A percentile compares a stretch with the other conserved stretches of the same genome.
Conservation (phyloP, 2,888 invertebrate species). For the Oxytorus armatus region DNA sequence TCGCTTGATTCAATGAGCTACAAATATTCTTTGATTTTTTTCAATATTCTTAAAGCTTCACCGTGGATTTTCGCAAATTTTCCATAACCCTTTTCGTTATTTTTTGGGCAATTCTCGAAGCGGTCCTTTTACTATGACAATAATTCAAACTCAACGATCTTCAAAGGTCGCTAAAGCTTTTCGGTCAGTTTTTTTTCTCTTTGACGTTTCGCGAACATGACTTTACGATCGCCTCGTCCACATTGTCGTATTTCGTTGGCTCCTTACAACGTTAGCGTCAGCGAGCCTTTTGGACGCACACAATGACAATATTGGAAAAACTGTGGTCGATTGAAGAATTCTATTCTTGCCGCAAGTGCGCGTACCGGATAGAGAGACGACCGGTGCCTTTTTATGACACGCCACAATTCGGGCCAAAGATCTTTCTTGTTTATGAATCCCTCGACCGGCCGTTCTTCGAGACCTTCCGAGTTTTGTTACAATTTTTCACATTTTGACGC, state of each 20-base stretch:
- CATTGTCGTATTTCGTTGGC: constrained; percentile 71
- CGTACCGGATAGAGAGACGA: constrained; percentile 33
- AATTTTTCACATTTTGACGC: constrained; percentile 53
- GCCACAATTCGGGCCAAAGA: constrained; percentile 15
- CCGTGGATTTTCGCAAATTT: no score
- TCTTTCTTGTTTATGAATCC: constrained; percentile 22
- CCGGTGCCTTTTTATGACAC: constrained; percentile 51
- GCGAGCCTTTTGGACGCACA: neutral
- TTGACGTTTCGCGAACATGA: no score
- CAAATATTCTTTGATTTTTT: no score
- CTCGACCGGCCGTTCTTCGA: constrained; percentile 6
- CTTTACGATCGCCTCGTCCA: constrained; percentile 65
- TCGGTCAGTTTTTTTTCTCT: no score
- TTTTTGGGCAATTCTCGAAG: no score
- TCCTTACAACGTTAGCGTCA: constrained; percentile 26
- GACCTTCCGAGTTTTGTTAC: constrained; percentile 41
- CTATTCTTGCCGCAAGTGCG: constrained; percentile 14
- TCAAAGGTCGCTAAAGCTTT: no score
- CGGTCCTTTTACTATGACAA: no score
- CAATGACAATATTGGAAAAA: constrained; percentile 57
- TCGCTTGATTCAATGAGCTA: no score
- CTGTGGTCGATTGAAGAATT: constrained; percentile 53
- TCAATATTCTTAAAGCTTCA: no score
- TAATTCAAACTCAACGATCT: no score
- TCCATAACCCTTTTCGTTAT: no score